phyloP scores from a whole-genome alignment of 2,113 vertebrate genomes.

The Oenanthe melanoleuca region DNA sequence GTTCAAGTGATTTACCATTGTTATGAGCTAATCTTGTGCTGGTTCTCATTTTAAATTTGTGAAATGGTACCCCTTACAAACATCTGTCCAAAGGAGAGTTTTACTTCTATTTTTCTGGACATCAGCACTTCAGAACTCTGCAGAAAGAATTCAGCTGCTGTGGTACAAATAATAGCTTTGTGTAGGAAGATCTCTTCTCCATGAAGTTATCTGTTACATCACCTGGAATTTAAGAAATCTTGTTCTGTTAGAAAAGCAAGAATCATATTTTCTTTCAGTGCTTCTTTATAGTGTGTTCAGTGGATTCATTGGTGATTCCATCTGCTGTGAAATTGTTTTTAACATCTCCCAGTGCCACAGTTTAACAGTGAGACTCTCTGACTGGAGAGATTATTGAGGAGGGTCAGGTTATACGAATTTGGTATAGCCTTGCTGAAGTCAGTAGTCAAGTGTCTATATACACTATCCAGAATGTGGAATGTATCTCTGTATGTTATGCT shows the following conservation, averaged over 20 bases:
- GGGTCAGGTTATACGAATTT: not conserved
- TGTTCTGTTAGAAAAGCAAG: not conserved
- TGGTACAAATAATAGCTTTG: not conserved
- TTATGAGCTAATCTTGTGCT: not conserved
- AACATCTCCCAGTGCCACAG: not conserved
- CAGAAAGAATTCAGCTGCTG: not conserved
- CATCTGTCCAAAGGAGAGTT: not conserved
- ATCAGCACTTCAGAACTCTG: not conserved
- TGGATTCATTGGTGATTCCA: not conserved
- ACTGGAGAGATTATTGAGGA: not conserved
- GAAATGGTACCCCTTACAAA: not conserved
- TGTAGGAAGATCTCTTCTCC: not conserved
- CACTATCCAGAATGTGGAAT: not conserved
- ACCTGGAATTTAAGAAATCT: not conserved
- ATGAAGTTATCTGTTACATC: not conserved
- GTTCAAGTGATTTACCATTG: not conserved
- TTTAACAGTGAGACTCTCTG: not conserved
- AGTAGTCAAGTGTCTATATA: fast-evolving
- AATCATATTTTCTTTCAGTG: not conserved
- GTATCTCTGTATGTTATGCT: not conserved
- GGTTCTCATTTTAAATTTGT: not conserved
- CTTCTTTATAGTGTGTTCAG: not conserved
- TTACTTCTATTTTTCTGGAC: not conserved
- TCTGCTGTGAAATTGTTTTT: not conserved
- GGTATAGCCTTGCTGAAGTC: not conserved